Base-by-base conservation (phyloP, 2,113 vertebrate genomes). In the Mirza zaza region DNA sequence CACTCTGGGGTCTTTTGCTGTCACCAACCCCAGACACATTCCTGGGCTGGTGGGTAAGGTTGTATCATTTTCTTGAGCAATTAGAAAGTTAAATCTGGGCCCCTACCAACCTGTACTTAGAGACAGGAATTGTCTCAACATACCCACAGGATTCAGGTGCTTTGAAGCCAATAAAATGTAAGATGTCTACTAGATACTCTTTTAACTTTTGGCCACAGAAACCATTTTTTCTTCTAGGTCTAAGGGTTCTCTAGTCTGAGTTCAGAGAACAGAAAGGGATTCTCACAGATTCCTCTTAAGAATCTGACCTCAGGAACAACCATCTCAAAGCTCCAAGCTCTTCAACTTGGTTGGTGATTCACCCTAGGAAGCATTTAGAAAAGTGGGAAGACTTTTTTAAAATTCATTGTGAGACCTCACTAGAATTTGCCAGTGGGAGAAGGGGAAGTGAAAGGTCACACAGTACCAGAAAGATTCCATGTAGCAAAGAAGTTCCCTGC, bases 401-500 rank as follows among this genome's bases (percentile, higher is more conserved):
- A 42, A 75, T 34, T 65, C 15, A 29, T 25, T 17, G 1, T 63
- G 20, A 67, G 34, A 20, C 1, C 42, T 75, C 34, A 45, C 50
- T 50, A n/a, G 63, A 87, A 80, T 84, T 67, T 50, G 15, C 50
- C 12, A 20, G 8, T 7, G 2, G 52, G 11, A 65, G 17, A 67
- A 86, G 68, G 14, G 59, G 52, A 27, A 39, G 14, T 32, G 17
- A 27, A 85, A 65, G 0, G 12, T 29, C 8, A 3, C 21, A 7
- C 15, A 55, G 20, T 3, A 7, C 14, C 11, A 23, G 57, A 63
- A 82, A 23, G 3, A 39, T 3, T 34, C 9, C 7, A n/a, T 2
- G 17, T 8, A 50, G 45, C 27, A 55, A 86, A 29, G 9, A 39
- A 13, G 0, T 12, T 0, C 2, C 12, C 10, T 10, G 6, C 20